Evolutionary conservation across 1,140 invertebrate species (phyloP), one percentile per base, ranked within the genome.

Genomic region (Zaprionus taronus): DNA sequence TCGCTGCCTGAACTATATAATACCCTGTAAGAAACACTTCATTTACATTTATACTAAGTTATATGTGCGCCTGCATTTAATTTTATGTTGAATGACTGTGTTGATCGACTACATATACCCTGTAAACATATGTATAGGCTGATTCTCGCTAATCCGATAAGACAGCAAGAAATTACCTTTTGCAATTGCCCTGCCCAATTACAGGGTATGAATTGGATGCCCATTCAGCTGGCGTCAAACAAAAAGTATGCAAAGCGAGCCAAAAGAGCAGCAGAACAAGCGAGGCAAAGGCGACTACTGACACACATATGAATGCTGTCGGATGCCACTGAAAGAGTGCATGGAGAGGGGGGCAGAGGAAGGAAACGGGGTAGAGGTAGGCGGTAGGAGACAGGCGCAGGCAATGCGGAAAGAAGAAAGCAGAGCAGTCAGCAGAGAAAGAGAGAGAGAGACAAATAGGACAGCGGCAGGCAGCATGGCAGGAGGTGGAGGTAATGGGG

Each of bases 251-350:
- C 53, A 71, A 77, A 60, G 65, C 67, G 68, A 76, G 58, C 53
- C 70, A 72, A 85, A 79, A 75, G 71, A 72, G 82, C 79, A 86
- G 61, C 51, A 69, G 65, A 66, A 58, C 41, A 58, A 67, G 26
- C 65, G 26, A 58, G 73, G 72, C 70, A 76, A 72, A 87, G 71
- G 67, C 72, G 58, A 77, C 83, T 83, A 83, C 83, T 86, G 83
- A 83, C 83, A 86, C 77, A 87, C 83, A 87, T 77, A 77, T 65
- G 70, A 69, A 66, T 71, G 58, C 72, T 71, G 72, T 71, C 72
- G 72, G 65, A 68, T 80, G 80, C 69, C 70, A 69, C 77, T 44
- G 55, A 51, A 49, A 57, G 28, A n/a, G 20, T n/a, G 53, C 24
- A 20, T 9, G 49, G 49, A 62, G 12, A 63, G 11, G 22, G 26